Base-by-base conservation (phyloP, 2,888 invertebrate genomes). In the Choreutis nemorana region DNA sequence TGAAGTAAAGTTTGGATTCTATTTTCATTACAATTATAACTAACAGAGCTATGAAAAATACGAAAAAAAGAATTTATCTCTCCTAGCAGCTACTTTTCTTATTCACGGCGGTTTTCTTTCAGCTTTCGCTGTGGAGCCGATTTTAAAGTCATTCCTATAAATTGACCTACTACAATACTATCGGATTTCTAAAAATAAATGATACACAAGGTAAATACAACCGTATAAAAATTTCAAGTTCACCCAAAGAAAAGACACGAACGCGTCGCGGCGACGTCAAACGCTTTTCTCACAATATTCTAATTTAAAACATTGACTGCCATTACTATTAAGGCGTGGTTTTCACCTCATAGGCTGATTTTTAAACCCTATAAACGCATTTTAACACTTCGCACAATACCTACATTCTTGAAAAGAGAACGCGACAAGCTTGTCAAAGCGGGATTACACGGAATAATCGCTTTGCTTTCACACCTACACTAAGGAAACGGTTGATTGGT, bases 401-500 rank as follows among this genome's bases (percentile, higher is more conserved):
- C 18, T 18, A 6, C 8, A 6, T 8, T 18, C 5, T 5, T 5
- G 8, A 5, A 8, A 18, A 8, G 18, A 6, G 18, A 6, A 8
- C 5, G 8, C 18, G 8, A 6, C 18, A 18, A 5, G 8, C 18
- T 18, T 18, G 8, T 18, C 18, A 7, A 27, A 45, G 50, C 33
- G 41, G 55, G 64, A 67, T 70, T 65, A 68, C 43, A 41, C 30
- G 15, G 39, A 39, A 53, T 64, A 70, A 64, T 68, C 50, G 49
- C 50, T 64, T 67, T 62, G 49, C 35, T 44, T 55, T 66, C 64
- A 63, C 63, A 58, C 62, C 65, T 62, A 54, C 58, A 36, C 4
- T 6, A 18, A 35, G 40, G 42, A 28, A 32, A 34, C 37, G 40
- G 33, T 35, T 33, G 34, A 35, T 36, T 38, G 36, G 38, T 33